Base-by-base conservation (phyloP, 2,888 invertebrate species). In the Strigamia transsilvanica region DNA sequence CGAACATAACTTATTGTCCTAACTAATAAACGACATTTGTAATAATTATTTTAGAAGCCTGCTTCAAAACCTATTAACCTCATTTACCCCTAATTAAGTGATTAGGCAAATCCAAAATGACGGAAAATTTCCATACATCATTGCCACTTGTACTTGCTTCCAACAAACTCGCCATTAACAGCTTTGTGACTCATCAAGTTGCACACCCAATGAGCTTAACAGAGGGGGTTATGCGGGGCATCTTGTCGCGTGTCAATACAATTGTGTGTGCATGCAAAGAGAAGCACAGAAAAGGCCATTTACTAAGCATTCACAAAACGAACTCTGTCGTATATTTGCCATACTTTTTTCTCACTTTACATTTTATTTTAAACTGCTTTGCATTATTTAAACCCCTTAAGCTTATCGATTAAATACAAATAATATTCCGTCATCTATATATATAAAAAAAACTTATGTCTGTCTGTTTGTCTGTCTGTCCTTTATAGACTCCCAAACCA, bases 171-270 rank as follows among this genome's bases (percentile, higher is more conserved):
- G 23, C 73, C 73, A 32, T 73, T 73, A 73, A 73, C 73, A 73
- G 73, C 32, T 73, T 73, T 73, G 73, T 73, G 73, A 73, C 27
- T 73, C 73, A 73, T 73, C 27, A 73, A 66, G 73, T 73, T 73
- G 73, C 27, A 73, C 32, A 73, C 73, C 32, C 73, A 73, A 73
- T 73, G 73, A 73, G 73, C 73, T 73, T 73, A 32, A 73, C 73
- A 73, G 32, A 32, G n/a, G 27, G 73, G 73, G 73, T 32, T 73
- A 32, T 23, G 73, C 32, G 32, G 73, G 61, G 27, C 73, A 13
- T 32, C 23, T 10, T 73, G 73, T 73, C n/a, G 32, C 27, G 73
- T 73, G 73, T 32, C 73, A 73, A 73, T 73, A 73, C 2, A 73
- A 73, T 73, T 73, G 23, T 73, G 73, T 27, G 66, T 66, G 10